These are phyloP conservation scores for Vandiemenella viatica DNA, from an alignment of 2,888 invertebrate species.

Conservation along the genomic window DNA sequence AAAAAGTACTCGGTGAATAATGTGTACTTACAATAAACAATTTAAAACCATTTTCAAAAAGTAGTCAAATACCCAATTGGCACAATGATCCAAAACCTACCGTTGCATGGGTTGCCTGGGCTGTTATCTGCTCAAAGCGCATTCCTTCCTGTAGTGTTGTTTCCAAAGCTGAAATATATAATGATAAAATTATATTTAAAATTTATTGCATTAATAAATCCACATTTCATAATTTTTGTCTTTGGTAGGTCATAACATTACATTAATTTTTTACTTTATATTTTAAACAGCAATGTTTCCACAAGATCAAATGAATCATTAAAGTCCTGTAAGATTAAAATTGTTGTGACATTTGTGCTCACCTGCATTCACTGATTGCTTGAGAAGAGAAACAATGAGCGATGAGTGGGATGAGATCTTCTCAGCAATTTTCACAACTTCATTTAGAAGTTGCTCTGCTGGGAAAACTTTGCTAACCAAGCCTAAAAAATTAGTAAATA, in stretches of 20 bases:
- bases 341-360: not conserved
- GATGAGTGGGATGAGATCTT: constrained; percentile 36
- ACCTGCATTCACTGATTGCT: not conserved
- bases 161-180: not conserved
- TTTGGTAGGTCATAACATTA: too few relatives aligned
- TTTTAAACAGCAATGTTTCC: too few relatives aligned
- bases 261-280: too few relatives aligned
- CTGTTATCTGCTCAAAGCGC: not conserved
- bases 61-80: too few relatives aligned
- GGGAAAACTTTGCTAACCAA: constrained; percentile 37
- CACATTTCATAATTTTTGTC: too few relatives aligned
- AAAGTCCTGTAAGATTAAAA: not conserved
- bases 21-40: too few relatives aligned
- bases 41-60: too few relatives aligned
- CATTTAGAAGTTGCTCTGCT: constrained; percentile 33
- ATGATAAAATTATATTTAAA: not conserved
- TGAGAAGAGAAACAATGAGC: not conserved
- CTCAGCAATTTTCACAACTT: constrained; percentile 40
- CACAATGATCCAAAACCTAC: too few relatives aligned
- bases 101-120: not conserved
- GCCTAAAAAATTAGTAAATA: too few relatives aligned
- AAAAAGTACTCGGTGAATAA: too few relatives aligned
- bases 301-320: too few relatives aligned
- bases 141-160: not conserved
- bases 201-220: too few relatives aligned